Evolutionary conservation across 37 sponge, comb jelly and placozoan genomes (phyloP), one percentile per base, ranked within the genome.

Genomic region (Halichondria panicea): DNA sequence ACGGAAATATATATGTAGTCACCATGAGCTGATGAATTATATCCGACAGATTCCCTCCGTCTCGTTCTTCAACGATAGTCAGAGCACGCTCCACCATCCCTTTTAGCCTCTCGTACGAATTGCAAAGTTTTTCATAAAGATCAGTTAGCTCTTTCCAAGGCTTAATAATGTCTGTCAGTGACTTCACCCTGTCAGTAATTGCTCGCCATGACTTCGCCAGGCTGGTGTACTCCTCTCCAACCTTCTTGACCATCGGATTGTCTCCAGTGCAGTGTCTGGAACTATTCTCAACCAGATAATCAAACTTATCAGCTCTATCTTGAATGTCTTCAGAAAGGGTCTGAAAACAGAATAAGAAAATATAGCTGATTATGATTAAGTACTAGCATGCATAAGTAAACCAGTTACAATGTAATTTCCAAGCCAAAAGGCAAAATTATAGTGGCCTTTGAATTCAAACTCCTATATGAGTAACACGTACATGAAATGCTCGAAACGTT

Each of bases 121-220:
- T n/a, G 4, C 36, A 21, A 37, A 83, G 41, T 48, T 83, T 70
- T 2, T 75, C 68, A 42, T 36, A 66, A 58, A 8, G 70, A 35
- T 83, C 76, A 1, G 48, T 54, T 60, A 83, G 15, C 28, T 74
- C 40, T 25, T 74, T 42, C 83, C 83, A 83, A 0, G 83, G 83
- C 60, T 39, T 34, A 0, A 54, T 58, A 0, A 22, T 45, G 0
- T 41, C 83, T 25, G 52, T 21, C 2, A 83, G 55, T 15, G 66
- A 7, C 1, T 66, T 30, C 31, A 74, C 55, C 15, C 46, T 37
- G 1, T 73, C 67, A 27, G 35, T 12, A 7, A 78, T 18, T 6
- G 41, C 8, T 18, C 22, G n/a, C 82, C 74, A 72, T 31, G 25
- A 18, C 31, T 63, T 13, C 43, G 72, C 56, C 21, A 72, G 18